Evolutionary conservation across 35 echinoderm and acorn worm species (phyloP), one percentile per base, ranked within the genome.

Genomic region (Acanthaster planci): DNA sequence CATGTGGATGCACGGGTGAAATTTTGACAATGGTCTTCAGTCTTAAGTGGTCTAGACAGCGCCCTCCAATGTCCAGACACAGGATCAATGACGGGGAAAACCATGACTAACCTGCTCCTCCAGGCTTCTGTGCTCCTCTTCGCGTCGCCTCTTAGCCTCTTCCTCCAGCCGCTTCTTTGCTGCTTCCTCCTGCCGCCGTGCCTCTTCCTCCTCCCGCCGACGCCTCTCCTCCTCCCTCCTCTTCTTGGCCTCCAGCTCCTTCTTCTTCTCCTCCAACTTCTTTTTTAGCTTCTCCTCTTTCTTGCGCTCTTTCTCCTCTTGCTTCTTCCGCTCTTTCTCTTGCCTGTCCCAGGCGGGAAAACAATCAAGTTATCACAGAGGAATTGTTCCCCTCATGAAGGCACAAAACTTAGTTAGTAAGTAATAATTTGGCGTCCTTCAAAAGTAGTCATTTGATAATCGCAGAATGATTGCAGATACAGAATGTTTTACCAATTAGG

Each of bases 241-340:
- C 80, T 88, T 91, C 77, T 91, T 78, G 30, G 84, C 87, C 40
- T 85, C 86, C 39, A 84, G 23, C 55, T 95, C 82, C 80, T 81
- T 86, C 44, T 87, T 85, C 82, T 88, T 95, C 81, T 91, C 88
- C 34, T 90, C 93, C 67, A 91, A 78, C 80, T 91, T 88, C 68
- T 90, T 87, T 80, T 88, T 81, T 22, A 85, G 22, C 82, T 88
- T 91, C 38, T 95, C 93, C 38, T 86, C 92, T 72, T 86, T 86
- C 42, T 94, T 67, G 55, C 87, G 83, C 76, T 93, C 55, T 60
- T 89, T 91, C 38, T 92, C 85, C 51, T 81, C 86, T 18, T 86
- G 55, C 82, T 92, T 97, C 86, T 84, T 89, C 55, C 87, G 88
- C 54, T 89, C 90, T 56, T 84, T 89, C 57, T 97, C 89, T 81